These are phyloP conservation scores for Sardinella longiceps DNA, from an alignment of 2,797 vertebrate species.

Conservation along the genomic window DNA sequence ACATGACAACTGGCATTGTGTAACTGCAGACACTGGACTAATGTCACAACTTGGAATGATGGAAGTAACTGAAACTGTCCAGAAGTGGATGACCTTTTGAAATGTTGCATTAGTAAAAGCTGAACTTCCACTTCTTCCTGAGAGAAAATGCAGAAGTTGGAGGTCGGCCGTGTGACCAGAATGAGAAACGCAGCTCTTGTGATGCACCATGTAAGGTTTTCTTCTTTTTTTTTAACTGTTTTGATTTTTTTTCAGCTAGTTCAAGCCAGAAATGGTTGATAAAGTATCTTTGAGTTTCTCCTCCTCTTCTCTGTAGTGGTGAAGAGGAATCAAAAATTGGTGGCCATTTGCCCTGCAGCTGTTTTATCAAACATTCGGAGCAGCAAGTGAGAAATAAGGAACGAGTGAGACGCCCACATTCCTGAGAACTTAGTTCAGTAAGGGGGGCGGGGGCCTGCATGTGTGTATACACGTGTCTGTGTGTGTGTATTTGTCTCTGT, in stretches of 20 bases:
- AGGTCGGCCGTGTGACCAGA: background rate
- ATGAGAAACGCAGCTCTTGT: background rate
- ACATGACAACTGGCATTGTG: background rate
- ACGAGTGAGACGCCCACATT: slow-evolving; percentile 11
- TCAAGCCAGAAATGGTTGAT: too few species aligned
- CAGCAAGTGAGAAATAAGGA: slow-evolving; percentile 20
- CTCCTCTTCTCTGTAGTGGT: background rate
- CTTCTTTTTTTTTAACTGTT: background rate
- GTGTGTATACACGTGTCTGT: background rate
- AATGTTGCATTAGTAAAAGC: background rate
- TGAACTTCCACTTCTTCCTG: slow-evolving; percentile 20
- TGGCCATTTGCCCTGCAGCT: background rate
- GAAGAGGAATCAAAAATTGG: background rate
- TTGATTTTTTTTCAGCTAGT: background rate
- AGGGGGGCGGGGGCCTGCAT: background rate
- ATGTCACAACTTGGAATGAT: background rate
- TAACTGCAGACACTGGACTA: background rate
- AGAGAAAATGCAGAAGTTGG: background rate
- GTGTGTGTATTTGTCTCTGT: background rate
- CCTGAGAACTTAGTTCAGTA: slow-evolving; percentile 9
- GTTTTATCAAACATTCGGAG: background rate
- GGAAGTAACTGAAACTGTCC: background rate
- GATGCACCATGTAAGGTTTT: background rate
- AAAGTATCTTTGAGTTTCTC: background rate
- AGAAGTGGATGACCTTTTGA: background rate